These are phyloP conservation scores for Radopholus similis DNA, from an alignment of 1,140 invertebrate genomes.

Conservation along the genomic window DNA sequence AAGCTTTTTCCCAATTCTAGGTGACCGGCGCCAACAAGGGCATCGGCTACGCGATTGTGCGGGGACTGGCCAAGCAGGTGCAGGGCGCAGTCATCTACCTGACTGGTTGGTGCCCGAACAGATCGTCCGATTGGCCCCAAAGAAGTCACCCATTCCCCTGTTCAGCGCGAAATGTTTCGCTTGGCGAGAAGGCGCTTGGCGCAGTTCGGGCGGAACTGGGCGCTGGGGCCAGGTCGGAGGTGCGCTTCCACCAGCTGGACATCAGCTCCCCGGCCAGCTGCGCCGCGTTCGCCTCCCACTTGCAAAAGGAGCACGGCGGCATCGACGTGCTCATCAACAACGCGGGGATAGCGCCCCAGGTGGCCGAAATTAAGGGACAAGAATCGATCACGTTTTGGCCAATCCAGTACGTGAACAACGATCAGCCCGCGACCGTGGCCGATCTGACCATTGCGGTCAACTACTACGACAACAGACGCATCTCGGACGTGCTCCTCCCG, in stretches of 20 bases:
- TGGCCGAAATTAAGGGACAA: slow-evolving; percentile 51
- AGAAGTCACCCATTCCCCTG: too few species aligned
- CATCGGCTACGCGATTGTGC: slow-evolving; percentile 41
- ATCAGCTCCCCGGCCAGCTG: slow-evolving; percentile 67
- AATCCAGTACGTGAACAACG: slow-evolving; percentile 70
- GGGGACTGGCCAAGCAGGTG: slow-evolving; percentile 12
- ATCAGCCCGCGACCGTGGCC: slow-evolving; percentile 72
- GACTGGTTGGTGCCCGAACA: slow-evolving; percentile 31
- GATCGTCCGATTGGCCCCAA: too few species aligned
- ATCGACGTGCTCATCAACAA: slow-evolving; percentile 79
- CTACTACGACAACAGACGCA: slow-evolving; percentile 68
- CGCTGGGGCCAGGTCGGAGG: slow-evolving; percentile 3
- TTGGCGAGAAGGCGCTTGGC: slow-evolving; percentile 27
- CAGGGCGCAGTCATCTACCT: slow-evolving; percentile 27
- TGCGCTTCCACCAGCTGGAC: slow-evolving; percentile 65
- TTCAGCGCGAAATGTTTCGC: slow-evolving; percentile 31
- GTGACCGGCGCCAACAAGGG: slow-evolving; percentile 40
- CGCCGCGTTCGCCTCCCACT: slow-evolving; percentile 65
- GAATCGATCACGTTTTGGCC: slow-evolving; percentile 63
- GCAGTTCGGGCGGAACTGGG: slow-evolving; percentile 23
- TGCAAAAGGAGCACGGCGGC: slow-evolving; percentile 70
- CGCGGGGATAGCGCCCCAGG: slow-evolving; percentile 74
- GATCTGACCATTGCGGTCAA: slow-evolving; percentile 70
- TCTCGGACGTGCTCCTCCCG: slow-evolving; percentile 70
- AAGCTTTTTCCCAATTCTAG: too few species aligned